phyloP scores from a whole-genome alignment of 2,113 vertebrate species.

The Phodopus roborovskii region DNA sequence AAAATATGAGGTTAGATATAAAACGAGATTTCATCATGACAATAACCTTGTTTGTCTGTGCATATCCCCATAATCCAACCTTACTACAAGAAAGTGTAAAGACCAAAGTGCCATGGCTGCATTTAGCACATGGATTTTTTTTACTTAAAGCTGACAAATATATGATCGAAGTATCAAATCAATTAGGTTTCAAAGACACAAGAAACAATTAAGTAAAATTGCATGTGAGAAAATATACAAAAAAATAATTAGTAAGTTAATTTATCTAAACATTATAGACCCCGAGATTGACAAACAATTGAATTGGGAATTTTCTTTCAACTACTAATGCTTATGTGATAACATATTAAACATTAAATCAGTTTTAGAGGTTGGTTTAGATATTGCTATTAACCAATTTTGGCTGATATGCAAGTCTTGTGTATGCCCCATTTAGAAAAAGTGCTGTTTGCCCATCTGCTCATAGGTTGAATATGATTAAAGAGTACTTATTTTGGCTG shows the following conservation, averaged over 20 bases:
- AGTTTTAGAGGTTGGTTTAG: slow-evolving; percentile 85
- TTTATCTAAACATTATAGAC: slow-evolving; percentile 64
- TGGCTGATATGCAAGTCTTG: slow-evolving; percentile 89
- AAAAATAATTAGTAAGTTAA: slow-evolving; percentile 78
- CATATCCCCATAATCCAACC: not conserved
- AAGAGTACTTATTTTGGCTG: slow-evolving; percentile 89
- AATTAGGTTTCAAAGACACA: slow-evolving; percentile 42
- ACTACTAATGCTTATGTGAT: slow-evolving; percentile 76
- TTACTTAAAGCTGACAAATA: slow-evolving; percentile 47
- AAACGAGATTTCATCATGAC: not conserved
- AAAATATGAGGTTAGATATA: not conserved
- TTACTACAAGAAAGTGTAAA: not conserved
- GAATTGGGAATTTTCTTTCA: slow-evolving; percentile 79
- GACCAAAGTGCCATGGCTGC: not conserved
- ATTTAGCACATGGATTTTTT: slow-evolving; percentile 44
- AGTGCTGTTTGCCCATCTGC: slow-evolving; percentile 89
- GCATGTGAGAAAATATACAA: slow-evolving; percentile 69
- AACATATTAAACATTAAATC: slow-evolving; percentile 83
- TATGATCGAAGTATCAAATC: slow-evolving; percentile 39
- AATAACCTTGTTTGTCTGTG: not conserved
- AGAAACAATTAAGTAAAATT: slow-evolving; percentile 66
- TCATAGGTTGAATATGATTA: slow-evolving; percentile 90
- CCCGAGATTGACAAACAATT: slow-evolving; percentile 67
- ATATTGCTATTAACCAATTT: slow-evolving; percentile 89
- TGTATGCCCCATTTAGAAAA: slow-evolving; percentile 88